A percentile compares a stretch with the other conserved stretches of the same genome.
phyloP scores from a whole-genome alignment of 23 tunicate genomes.

The Corella eumyota region DNA sequence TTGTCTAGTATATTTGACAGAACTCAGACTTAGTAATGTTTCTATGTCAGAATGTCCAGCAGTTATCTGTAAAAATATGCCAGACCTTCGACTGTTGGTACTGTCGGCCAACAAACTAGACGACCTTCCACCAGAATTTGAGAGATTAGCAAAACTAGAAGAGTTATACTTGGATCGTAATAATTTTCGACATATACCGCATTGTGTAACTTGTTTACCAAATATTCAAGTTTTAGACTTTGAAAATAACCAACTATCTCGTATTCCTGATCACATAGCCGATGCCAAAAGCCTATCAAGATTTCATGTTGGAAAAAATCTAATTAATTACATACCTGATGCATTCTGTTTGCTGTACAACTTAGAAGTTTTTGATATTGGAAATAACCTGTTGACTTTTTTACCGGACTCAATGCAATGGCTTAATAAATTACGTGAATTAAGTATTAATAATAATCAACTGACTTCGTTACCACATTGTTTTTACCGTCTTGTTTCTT shows the following conservation, averaged over 20 bases:
- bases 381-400: slow-evolving; percentile 19
- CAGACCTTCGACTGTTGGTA: slow-evolving; percentile 33
- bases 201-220: slow-evolving; percentile 23
- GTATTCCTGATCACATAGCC: slow-evolving; percentile 45
- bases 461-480: slow-evolving; percentile 33
- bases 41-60: slow-evolving; percentile 39
- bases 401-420: slow-evolving; percentile 56
- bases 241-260: slow-evolving; percentile 28
- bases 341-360: slow-evolving; percentile 32
- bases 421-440: slow-evolving; percentile 35
- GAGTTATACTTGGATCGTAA: slow-evolving; percentile 56
- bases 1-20: slow-evolving; percentile 40
- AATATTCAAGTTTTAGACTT: slow-evolving; percentile 52
- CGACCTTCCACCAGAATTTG: slow-evolving; percentile 44
- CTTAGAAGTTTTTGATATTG: slow-evolving; percentile 31
- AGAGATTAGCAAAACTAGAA: slow-evolving; percentile 34
- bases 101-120: slow-evolving; percentile 37
- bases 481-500: slow-evolving; percentile 26
- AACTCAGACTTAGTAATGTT: slow-evolving; percentile 36
- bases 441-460: slow-evolving; percentile 35
- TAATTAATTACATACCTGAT: slow-evolving; percentile 22
- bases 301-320: slow-evolving; percentile 36
- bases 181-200: slow-evolving; percentile 26
- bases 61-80: slow-evolving; percentile 63
- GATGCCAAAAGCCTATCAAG: slow-evolving; percentile 15